A percentile compares a stretch with the other conserved stretches of the same genome.
Conservation (phyloP, 2,888 invertebrate genomes). For the Cremastinae sp. region DNA sequence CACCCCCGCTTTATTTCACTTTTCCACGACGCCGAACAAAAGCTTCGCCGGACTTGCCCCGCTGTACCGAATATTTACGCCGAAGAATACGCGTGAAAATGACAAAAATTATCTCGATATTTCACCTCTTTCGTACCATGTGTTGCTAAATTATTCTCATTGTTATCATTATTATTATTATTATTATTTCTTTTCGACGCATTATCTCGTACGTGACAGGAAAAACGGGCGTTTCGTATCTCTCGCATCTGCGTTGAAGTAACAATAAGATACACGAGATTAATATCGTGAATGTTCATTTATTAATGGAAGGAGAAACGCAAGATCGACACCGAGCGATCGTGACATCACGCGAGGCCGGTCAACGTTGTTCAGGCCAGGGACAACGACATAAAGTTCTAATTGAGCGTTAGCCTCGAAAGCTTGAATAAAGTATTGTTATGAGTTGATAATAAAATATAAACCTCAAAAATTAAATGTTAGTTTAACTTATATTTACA, state of each 20-base stretch:
- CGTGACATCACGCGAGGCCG: conserved; percentile 26
- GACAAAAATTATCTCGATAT: conserved; percentile 1
- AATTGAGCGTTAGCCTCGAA: background rate
- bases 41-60: conserved; percentile 31
- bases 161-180: too few relatives aligned
- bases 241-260: conserved; percentile 9
- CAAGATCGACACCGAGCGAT: conserved; percentile 12
- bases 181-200: too few relatives aligned
- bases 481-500: too few relatives aligned
- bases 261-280: conserved; percentile 29
- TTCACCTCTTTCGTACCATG: background rate
- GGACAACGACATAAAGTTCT: background rate
- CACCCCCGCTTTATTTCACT: conserved; percentile 10
- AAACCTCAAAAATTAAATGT: too few relatives aligned
- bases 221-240: conserved; percentile 27
- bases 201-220: background rate
- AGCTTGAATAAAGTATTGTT: conserved; percentile 4
- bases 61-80: conserved; percentile 1
- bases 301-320: conserved; percentile 34
- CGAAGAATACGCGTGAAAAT: background rate
- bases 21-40: conserved; percentile 30
- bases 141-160: too few relatives aligned
- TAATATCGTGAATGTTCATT: conserved; percentile 27
- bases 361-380: conserved; percentile 13
- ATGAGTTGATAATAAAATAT: too few relatives aligned